These are phyloP conservation scores for Macrobrachium nipponense DNA, from an alignment of 1,140 invertebrate genomes.

Conservation along the genomic window DNA sequence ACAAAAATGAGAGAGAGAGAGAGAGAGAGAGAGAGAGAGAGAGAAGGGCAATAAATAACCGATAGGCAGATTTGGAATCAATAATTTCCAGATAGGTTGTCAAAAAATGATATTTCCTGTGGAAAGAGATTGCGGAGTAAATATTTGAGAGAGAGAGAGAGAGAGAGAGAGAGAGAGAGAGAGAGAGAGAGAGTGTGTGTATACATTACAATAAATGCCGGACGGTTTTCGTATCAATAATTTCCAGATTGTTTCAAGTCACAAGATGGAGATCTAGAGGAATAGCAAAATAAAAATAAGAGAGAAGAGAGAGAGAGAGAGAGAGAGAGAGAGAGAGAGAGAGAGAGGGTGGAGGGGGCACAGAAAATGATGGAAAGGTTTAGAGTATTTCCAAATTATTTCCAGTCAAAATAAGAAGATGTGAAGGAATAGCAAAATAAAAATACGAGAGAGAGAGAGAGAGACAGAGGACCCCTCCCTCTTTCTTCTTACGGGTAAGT, in stretches of 20 bases:
- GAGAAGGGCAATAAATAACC: no score
- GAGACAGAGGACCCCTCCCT: background rate
- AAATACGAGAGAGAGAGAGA: background rate
- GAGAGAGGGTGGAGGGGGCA: background rate
- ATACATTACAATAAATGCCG: no score
- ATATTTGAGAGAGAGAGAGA: background rate
- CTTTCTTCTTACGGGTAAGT: constrained; percentile 9
- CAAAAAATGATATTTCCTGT: no score
- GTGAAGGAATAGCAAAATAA: background rate
- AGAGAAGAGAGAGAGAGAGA: background rate
- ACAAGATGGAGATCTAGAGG: no score
- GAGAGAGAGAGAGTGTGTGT: no score
- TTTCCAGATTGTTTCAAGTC: no score
- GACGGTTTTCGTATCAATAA: no score
- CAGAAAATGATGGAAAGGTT: background rate
- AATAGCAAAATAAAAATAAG: background rate
- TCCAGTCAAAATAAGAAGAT: background rate
- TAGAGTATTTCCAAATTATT: no score
- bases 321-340: background rate
- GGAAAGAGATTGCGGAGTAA: no score
- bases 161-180: background rate
- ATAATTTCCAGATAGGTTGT: no score
- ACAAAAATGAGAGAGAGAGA: background rate
- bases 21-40: constrained; percentile 1
- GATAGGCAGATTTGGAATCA: no score